phyloP scores from a whole-genome alignment of 2,113 vertebrate species.

The Thomomys bottae region DNA sequence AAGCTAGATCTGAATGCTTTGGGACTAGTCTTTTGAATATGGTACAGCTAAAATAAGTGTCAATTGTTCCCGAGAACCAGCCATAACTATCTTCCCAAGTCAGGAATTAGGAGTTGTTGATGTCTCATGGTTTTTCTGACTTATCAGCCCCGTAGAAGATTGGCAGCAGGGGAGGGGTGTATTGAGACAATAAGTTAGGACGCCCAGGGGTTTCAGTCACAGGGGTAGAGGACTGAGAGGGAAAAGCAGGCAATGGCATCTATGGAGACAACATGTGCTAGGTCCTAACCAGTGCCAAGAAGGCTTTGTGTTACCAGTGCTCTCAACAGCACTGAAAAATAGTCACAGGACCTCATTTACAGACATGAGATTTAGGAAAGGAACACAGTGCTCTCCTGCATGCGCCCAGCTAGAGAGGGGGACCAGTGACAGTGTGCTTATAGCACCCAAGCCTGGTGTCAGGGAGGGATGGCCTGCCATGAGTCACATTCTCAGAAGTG shows the following conservation, averaged over 20 bases:
- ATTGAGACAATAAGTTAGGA: background rate
- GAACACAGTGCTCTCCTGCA: background rate
- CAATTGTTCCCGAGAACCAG: background rate
- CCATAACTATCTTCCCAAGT: background rate
- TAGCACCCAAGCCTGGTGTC: background rate
- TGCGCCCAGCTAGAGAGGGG: background rate
- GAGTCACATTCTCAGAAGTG: no score
- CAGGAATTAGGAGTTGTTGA: background rate
- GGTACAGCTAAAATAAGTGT: fast-evolving
- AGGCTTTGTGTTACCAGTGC: background rate
- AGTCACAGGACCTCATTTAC: background rate
- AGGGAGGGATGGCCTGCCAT: no score
- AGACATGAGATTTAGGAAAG: background rate
- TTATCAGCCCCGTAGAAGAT: background rate
- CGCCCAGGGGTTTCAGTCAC: background rate
- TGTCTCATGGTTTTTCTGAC: background rate
- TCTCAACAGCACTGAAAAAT: background rate
- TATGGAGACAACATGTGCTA: no score
- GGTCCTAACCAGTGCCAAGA: background rate
- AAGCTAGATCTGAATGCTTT: background rate
- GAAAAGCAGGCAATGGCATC: background rate
- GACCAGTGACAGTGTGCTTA: background rate
- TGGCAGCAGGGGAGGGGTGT: background rate
- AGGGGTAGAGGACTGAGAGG: background rate
- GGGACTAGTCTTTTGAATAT: background rate